Base-by-base conservation (phyloP, 1,140 invertebrate genomes). In the Apolygus lucorum region DNA sequence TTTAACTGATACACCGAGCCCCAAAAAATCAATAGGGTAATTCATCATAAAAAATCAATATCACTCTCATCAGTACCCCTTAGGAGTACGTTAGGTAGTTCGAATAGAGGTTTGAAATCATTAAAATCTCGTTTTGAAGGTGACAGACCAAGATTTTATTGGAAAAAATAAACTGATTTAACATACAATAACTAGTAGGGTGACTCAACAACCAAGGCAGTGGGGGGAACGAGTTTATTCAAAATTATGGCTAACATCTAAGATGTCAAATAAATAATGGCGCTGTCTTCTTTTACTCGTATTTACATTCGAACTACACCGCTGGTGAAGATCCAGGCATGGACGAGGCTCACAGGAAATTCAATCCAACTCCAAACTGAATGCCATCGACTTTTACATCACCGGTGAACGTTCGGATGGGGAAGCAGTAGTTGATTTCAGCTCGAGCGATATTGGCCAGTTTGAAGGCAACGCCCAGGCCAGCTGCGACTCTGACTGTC, bases 361-460 rank as follows among this genome's bases (percentile, higher is more conserved):
- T 81, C 0, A 88, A 81, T 24, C 88, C 88, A 71, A 90, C 80
- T 11, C 89, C 89, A 76, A 90, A 84, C 77, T 90, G 88, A 52
- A 90, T 77, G 1, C 88, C 88, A 1, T 81, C 79, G 8, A 82
- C 72, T 70, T 79, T 78, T 76, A 85, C 82, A 65, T 85, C 85
- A 42, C 82, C 80, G 25, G 14, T 49, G 34, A 79, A 78, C 68
- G 80, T 80, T 42, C 77, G 76, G 49, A 88, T 76, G 25, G 90
- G 91, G 65, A 89, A 76, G 78, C 87, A 88, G 79, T 93, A 93
- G 80, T 95, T 96, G 8, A 96, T 81, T 82, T 96, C 94, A 21
- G 95, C 78, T 68, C 92, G 80, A 14, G 91, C 92, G 54, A 88
- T 82, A 62, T 88, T 83, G 2, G 88, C 91, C 14, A 96, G 76